A percentile compares a stretch with the other conserved stretches of the same genome.
These are phyloP conservation scores for Corynorhinus townsendii DNA, from an alignment of 2,113 vertebrate species.

Conservation along the genomic window DNA sequence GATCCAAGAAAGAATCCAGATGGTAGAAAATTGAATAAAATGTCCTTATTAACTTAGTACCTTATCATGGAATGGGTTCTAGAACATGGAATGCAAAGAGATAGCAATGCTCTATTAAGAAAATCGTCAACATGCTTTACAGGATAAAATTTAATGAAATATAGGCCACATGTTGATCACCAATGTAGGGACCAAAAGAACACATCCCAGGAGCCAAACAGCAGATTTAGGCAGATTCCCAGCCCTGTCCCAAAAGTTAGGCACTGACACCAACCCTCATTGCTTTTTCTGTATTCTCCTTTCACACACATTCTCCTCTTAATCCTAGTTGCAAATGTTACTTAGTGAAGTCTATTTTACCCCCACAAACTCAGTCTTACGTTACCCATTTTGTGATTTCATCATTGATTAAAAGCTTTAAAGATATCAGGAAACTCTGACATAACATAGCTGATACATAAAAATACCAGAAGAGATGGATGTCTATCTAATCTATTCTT, in stretches of 20 bases:
- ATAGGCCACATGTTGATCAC: neutral
- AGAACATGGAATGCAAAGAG: neutral
- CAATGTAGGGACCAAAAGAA: neutral
- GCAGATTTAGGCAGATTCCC: neutral
- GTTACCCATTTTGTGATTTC: conserved; percentile 12
- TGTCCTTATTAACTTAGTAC: neutral
- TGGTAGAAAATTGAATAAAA: neutral
- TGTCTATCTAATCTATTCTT: conserved; percentile 12
- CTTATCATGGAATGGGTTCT: neutral
- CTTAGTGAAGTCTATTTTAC: neutral
- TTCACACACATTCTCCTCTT: neutral
- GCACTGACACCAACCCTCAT: neutral
- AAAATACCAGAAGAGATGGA: neutral
- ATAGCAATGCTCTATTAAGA: neutral
- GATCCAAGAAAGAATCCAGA: neutral
- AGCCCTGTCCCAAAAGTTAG: neutral
- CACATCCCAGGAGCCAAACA: neutral
- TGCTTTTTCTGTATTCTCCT: neutral
- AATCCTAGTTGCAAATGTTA: neutral
- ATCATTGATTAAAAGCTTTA: conserved; percentile 17
- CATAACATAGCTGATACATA: neutral
- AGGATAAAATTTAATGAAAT: neutral
- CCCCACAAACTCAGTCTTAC: neutral
- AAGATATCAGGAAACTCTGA: conserved; percentile 2
- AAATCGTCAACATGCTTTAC: neutral